Evolutionary conservation across 2,888 invertebrate genomes (phyloP).

Genomic region (Coremacera marginata): DNA sequence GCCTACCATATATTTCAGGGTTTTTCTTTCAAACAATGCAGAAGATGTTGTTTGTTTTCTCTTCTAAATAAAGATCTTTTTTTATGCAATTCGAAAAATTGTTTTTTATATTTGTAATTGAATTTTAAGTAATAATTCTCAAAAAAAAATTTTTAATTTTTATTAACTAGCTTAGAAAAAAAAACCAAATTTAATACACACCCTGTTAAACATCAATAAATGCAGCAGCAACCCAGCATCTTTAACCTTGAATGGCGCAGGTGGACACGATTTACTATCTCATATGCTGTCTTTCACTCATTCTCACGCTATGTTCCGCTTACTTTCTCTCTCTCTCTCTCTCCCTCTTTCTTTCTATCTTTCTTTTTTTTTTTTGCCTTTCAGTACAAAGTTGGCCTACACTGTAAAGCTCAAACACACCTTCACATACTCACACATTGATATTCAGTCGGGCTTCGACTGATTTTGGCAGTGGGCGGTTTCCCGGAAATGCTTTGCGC

Average conservation of each 20-base stretch:
- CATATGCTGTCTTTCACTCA: background rate
- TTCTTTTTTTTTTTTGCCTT: background rate
- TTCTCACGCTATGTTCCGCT: no score
- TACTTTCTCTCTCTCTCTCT: background rate
- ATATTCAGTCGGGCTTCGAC: background rate
- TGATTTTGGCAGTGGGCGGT: background rate
- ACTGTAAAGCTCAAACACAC: background rate
- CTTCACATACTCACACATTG: background rate
- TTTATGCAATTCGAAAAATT: no score
- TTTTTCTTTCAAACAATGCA: no score
- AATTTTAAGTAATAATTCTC: no score
- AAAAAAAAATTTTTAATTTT: no score
- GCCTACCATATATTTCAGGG: no score
- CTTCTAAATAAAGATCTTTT: no score
- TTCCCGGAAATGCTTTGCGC: background rate
- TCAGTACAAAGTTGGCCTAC: no score
- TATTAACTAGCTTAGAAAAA: no score
- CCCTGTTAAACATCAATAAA: constrained; percentile 7
- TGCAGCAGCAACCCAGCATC: background rate
- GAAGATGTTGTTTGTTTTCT: no score
- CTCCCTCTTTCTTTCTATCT: background rate
- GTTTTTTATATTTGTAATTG: no score
- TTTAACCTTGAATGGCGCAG: constrained; percentile 17
- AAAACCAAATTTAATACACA: no score
- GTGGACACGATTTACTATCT: background rate